phyloP scores from a whole-genome alignment of 2,797 vertebrate species.

The Podarcis siculus region DNA sequence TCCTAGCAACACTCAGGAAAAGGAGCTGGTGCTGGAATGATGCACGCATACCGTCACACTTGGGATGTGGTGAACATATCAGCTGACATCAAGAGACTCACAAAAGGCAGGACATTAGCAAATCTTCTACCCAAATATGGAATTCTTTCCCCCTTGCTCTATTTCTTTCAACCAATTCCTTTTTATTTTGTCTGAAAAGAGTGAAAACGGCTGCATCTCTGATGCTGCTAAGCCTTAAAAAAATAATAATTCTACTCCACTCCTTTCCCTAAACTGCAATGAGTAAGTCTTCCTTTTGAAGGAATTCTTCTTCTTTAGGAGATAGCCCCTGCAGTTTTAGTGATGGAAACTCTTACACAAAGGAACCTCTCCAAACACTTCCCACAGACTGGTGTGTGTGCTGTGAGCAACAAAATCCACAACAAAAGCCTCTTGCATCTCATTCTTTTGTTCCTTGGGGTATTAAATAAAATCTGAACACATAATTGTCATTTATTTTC shows the following conservation, averaged over 20 bases:
- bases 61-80: neutral
- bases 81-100: neutral
- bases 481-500: neutral
- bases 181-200: neutral
- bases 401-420: neutral
- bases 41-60: neutral
- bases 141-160: neutral
- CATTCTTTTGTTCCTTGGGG: neutral
- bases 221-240: neutral
- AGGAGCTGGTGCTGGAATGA: neutral
- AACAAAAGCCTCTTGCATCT: fast-evolving
- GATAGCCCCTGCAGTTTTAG: neutral
- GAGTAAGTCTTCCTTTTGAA: neutral
- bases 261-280: neutral
- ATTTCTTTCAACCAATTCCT: neutral
- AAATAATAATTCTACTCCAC: neutral
- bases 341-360: neutral
- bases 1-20: neutral
- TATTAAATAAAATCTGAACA: conserved; percentile 30
- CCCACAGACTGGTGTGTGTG: neutral
- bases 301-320: fast-evolving
- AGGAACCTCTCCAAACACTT: neutral
- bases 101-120: neutral
- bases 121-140: neutral
- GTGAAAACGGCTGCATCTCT: neutral